Evolutionary conservation across 1,140 invertebrate genomes (phyloP), one percentile per base, ranked within the genome.

Genomic region (Copidosoma floridanum): DNA sequence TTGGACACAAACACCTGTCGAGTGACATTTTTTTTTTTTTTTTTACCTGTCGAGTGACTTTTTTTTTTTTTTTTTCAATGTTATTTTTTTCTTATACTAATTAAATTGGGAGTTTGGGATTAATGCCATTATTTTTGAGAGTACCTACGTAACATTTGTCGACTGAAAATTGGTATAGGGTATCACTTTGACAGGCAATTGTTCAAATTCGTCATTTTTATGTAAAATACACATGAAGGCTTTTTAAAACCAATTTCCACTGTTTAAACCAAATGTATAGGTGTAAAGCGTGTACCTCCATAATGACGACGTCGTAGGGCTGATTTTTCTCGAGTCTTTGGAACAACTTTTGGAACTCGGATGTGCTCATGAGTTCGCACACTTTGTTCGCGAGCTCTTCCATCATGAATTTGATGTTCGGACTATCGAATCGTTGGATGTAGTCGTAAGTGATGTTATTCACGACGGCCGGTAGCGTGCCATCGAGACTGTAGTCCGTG

Each of bases 71-170:
- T n/a, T n/a, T n/a, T n/a, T n/a, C n/a, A n/a, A n/a, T n/a, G n/a
- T 5, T 20, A 52, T 32, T 35, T 27, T 16, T 16, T n/a, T n/a
- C n/a, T 46, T n/a, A 23, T 23, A 24, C 24, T 16, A 57, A 23
- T 57, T 12, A 3, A 47, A 21, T 21, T 48, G 23, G 6, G 44
- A 24, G 7, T 14, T 46, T n/a, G 46, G 16, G 3, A 24, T 37
- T 2, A 87, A 61, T 0, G 80, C 85, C 6, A 87, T 76, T n/a
- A 85, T 77, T 2, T 75, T 63, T 0, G 70, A 12, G 32, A 78
- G 77, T 1, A 71, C 0, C 72, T 77, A 57, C 14, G n/a, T 61
- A 72, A 10, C 14, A 16, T 16, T 44, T 44, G 12, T 38, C 16
- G 3, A 38, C 16, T 38, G 16, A 40, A 4, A 12, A 14, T n/a